These are phyloP conservation scores for Masticophis lateralis DNA, from an alignment of 2,797 vertebrate species.

Conservation along the genomic window DNA sequence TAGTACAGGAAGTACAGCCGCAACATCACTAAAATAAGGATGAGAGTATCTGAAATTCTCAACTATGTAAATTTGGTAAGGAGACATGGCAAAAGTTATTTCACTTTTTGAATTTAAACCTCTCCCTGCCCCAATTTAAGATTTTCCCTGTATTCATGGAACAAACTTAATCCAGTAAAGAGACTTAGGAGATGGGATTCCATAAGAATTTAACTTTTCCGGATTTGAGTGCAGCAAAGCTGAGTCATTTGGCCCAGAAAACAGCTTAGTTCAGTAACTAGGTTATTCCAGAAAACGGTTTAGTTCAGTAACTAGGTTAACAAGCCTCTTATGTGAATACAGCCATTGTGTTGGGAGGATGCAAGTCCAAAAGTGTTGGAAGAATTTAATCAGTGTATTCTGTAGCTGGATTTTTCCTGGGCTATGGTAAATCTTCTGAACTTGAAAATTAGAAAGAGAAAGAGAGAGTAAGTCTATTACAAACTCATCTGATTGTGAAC, in stretches of 20 bases:
- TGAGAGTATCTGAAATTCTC: slow-evolving; percentile 82
- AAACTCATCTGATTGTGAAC: neutral
- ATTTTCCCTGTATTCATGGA: neutral
- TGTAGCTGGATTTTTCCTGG: neutral
- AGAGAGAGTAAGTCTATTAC: neutral
- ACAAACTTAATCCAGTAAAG: neutral
- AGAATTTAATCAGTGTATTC: neutral
- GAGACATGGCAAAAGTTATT: neutral
- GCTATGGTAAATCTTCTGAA: neutral
- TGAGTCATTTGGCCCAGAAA: neutral
- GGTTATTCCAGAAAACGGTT: neutral
- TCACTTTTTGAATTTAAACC: neutral
- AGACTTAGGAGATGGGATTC: neutral
- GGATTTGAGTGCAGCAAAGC: neutral
- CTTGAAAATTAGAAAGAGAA: neutral
- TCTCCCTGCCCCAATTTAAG: neutral
- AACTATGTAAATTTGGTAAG: slow-evolving; percentile 89
- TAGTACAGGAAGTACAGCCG: slow-evolving; percentile 80
- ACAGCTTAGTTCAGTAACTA: neutral
- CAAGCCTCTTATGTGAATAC: neutral
- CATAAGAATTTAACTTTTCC: neutral
- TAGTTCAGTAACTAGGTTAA: neutral
- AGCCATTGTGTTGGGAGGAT: neutral
- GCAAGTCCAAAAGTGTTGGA: neutral
- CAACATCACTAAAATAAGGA: slow-evolving; percentile 68